Conservation (phyloP, 1,140 invertebrate species). For the Fopius arisanus region DNA sequence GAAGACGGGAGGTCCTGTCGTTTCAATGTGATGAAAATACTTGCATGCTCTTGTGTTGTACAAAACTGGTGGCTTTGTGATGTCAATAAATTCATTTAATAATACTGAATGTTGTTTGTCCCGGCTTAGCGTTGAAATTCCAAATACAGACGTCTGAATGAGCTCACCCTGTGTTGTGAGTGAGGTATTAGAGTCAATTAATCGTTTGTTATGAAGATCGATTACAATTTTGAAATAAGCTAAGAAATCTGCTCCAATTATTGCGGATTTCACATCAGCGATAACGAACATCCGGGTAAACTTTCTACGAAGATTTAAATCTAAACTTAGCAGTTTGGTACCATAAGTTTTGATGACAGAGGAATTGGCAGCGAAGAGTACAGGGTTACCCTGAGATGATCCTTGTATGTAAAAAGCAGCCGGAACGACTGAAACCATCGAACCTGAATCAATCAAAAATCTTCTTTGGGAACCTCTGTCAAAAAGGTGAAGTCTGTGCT, state of each 20-base stretch:
- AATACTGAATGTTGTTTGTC: not conserved
- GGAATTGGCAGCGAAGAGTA: conserved; percentile 26
- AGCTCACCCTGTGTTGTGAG: not conserved
- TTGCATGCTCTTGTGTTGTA: not conserved
- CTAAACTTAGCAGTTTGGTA: not conserved
- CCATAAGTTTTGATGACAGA: conserved; percentile 26
- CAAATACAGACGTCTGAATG: not conserved
- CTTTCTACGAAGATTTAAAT: conserved; percentile 20
- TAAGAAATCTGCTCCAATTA: not conserved
- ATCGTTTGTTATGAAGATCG: conserved; percentile 25
- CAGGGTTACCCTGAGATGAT: not conserved
- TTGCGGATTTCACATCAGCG: conserved; percentile 37
- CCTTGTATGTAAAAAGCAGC: conserved; percentile 6
- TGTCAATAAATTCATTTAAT: not conserved
- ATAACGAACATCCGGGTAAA: conserved; percentile 51
- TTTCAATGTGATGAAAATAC: conserved; percentile 31
- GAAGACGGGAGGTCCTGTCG: conserved; percentile 42
- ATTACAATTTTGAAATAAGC: conserved; percentile 29
- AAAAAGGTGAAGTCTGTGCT: not conserved
- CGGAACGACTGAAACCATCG: conserved; percentile 12
- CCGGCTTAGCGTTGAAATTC: conserved; percentile 18
- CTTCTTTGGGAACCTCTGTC: not conserved
- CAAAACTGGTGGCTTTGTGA: not conserved
- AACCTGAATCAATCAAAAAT: not conserved
- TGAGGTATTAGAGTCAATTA: conserved; percentile 26